A percentile compares a stretch with the other conserved stretches of the same genome.
These are phyloP conservation scores for Cybosia mesomella DNA, from an alignment of 2,888 invertebrate genomes.

Conservation along the genomic window DNA sequence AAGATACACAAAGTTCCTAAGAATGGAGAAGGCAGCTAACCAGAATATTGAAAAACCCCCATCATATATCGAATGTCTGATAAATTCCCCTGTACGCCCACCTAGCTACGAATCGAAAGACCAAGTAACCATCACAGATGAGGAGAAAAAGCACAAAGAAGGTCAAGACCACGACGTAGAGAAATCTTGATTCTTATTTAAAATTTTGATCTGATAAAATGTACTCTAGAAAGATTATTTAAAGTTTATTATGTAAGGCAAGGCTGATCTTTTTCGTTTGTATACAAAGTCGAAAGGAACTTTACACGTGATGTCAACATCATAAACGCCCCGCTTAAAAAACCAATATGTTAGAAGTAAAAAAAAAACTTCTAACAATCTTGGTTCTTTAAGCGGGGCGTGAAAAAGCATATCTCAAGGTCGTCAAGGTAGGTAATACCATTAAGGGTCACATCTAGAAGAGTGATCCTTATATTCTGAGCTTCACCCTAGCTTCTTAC, in stretches of 20 bases:
- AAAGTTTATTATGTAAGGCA: neutral
- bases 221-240: neutral
- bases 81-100: slow-evolving; percentile 47
- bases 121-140: slow-evolving; percentile 44
- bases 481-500: too few relatives aligned
- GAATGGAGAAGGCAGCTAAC: slow-evolving; percentile 52
- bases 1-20: slow-evolving; percentile 60
- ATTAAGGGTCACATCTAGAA: too few relatives aligned
- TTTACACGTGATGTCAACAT: neutral
- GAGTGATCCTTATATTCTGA: too few relatives aligned
- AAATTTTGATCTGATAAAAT: slow-evolving; percentile 18
- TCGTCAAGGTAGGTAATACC: too few relatives aligned
- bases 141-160: slow-evolving; percentile 41
- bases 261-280: neutral
- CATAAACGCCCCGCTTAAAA: neutral
- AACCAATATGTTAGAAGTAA: too few relatives aligned
- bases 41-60: slow-evolving; percentile 66
- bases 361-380: too few relatives aligned
- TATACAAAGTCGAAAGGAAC: neutral
- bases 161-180: slow-evolving; percentile 30
- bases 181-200: slow-evolving; percentile 31
- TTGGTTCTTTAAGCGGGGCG: too few relatives aligned
- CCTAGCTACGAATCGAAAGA: slow-evolving; percentile 45
- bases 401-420: too few relatives aligned
- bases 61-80: slow-evolving; percentile 71